Percentiles rank a stretch among this genome's conserved stretches.
These are phyloP conservation scores for Tadarida brasiliensis DNA, from an alignment of 2,797 vertebrate species.

Conservation along the genomic window DNA sequence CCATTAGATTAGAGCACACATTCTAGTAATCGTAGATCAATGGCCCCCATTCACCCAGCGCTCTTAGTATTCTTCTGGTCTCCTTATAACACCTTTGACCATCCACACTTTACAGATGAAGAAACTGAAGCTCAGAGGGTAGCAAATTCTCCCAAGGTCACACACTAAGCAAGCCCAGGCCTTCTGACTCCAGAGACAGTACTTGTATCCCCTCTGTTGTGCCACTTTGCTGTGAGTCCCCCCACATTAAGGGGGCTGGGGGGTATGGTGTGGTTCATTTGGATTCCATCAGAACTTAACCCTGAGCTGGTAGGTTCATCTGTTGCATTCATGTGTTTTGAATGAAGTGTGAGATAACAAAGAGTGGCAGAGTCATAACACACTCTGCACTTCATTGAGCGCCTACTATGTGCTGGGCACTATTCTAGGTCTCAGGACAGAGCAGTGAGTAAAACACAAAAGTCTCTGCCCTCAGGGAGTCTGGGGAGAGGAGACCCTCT, in stretches of 20 bases:
- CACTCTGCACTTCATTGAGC: background rate
- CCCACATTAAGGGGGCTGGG: background rate
- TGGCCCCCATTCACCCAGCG: background rate
- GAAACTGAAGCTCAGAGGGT: background rate
- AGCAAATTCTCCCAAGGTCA: background rate
- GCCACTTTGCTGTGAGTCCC: background rate
- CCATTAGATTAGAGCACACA: fast-evolving
- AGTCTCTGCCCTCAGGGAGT: background rate
- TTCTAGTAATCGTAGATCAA: fast-evolving
- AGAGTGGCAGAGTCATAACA: background rate
- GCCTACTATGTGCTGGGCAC: background rate
- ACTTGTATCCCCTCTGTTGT: background rate
- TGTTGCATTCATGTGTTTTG: background rate
- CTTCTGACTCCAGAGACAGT: background rate
- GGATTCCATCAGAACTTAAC: background rate
- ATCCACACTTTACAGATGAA: background rate
- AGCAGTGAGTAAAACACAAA: background rate
- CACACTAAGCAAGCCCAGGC: background rate
- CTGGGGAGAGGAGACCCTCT: background rate
- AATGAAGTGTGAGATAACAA: background rate
- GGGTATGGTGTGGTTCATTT: background rate
- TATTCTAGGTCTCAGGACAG: background rate
- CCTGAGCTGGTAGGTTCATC: background rate
- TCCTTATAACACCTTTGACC: background rate
- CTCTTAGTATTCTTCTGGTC: background rate